Evolutionary conservation across 2,797 vertebrate species (phyloP).

Genomic region (Poeciliopsis gracilis): DNA sequence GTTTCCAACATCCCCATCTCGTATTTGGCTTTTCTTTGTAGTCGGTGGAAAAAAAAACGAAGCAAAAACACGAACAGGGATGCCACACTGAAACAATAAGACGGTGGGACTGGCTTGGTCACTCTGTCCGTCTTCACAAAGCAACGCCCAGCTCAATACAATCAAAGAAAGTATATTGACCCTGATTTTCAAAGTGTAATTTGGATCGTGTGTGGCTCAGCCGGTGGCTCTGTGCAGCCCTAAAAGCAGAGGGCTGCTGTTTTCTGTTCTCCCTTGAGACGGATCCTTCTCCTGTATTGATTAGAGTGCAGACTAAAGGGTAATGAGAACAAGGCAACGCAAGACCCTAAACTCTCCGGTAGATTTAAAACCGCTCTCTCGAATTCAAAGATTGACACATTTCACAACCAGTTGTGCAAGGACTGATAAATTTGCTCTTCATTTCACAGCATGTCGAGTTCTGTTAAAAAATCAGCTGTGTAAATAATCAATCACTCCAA

Average conservation of each 20-base stretch:
- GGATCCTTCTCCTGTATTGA: slow-evolving; percentile 67
- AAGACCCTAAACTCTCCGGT: slow-evolving; percentile 48
- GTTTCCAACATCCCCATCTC: slow-evolving; percentile 74
- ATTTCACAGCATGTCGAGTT: not conserved
- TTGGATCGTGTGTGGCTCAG: slow-evolving; percentile 52
- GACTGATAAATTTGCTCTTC: not conserved
- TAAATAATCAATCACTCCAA: slow-evolving; percentile 45
- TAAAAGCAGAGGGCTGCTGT: slow-evolving; percentile 54
- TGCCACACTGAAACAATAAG: slow-evolving; percentile 58
- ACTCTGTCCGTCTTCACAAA: slow-evolving; percentile 44
- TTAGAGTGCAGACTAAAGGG: slow-evolving; percentile 63
- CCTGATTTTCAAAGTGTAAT: slow-evolving; percentile 40
- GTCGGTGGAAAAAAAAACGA: slow-evolving; percentile 45
- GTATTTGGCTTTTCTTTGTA: slow-evolving; percentile 69
- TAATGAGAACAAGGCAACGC: slow-evolving; percentile 57
- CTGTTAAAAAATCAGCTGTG: not conserved
- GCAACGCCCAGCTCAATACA: slow-evolving; percentile 48
- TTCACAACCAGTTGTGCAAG: slow-evolving; percentile 26
- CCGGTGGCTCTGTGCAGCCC: slow-evolving; percentile 35
- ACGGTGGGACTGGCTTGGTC: slow-evolving; percentile 57
- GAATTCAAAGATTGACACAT: slow-evolving; percentile 37
- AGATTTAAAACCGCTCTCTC: slow-evolving; percentile 42
- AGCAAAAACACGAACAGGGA: slow-evolving; percentile 44
- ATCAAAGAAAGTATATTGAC: slow-evolving; percentile 57
- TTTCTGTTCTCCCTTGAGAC: slow-evolving; percentile 57